Evolutionary conservation across 2,797 vertebrate genomes (phyloP).

Genomic region (Eutrigla gurnardus): DNA sequence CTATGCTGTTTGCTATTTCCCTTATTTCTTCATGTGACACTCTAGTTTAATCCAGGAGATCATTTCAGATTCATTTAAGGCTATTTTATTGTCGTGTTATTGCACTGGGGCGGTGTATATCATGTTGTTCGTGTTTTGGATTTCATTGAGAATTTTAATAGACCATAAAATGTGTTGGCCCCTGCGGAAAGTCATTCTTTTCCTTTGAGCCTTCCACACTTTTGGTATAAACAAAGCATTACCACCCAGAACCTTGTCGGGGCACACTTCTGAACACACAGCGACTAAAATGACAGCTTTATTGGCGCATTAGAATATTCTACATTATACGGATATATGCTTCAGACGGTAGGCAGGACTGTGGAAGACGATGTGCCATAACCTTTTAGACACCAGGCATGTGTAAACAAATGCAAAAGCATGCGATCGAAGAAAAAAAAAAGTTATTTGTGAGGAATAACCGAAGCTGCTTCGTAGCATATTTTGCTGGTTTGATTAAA

Average conservation of each 20-base stretch:
- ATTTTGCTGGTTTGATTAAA: constrained; percentile 29
- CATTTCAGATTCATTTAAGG: constrained; percentile 17
- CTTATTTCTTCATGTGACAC: not conserved
- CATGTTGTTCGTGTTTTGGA: constrained; percentile 14
- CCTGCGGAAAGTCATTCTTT: constrained; percentile 1
- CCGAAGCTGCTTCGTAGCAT: constrained; percentile 23
- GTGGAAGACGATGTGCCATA: not conserved
- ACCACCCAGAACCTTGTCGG: not conserved
- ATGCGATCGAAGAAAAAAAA: not conserved
- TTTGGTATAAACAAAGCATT: not conserved
- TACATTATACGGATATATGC: not conserved
- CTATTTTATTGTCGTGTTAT: constrained; percentile 19
- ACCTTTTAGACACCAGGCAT: constrained; percentile 8
- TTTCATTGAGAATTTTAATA: constrained; percentile 32
- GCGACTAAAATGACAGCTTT: not conserved
- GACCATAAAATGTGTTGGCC: constrained; percentile 24
- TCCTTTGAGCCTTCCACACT: constrained; percentile 8
- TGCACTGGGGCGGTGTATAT: constrained; percentile 3
- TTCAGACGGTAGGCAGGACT: not conserved
- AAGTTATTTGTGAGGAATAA: constrained; percentile 5
- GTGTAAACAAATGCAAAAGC: constrained; percentile 1
- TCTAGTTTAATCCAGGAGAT: not conserved
- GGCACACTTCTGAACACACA: not conserved
- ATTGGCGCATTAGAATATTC: not conserved
- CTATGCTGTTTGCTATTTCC: not conserved